These are phyloP conservation scores for Diabrotica undecimpunctata DNA, from an alignment of 1,140 invertebrate species.

Conservation along the genomic window DNA sequence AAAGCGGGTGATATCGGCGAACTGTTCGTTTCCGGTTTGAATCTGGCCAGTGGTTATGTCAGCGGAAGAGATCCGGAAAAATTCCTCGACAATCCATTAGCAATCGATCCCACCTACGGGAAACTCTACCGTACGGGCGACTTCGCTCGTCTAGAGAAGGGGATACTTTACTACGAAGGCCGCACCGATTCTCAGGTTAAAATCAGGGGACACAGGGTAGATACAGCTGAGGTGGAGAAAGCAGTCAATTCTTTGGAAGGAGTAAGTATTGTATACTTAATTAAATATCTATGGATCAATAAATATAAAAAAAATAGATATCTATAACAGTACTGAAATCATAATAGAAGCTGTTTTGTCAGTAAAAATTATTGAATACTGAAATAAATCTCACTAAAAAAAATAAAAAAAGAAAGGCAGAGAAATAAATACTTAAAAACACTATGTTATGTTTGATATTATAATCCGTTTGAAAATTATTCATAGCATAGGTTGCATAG, in stretches of 20 bases:
- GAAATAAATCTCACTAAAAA: no score
- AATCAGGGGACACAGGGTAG: constrained; percentile 79
- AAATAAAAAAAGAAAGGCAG: no score
- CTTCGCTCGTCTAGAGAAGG: constrained; percentile 72
- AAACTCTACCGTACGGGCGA: constrained; percentile 78
- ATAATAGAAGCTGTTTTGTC: no score
- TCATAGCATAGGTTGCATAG: no score
- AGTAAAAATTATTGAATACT: no score
- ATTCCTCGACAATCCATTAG: constrained; percentile 69
- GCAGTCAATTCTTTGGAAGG: constrained; percentile 55
- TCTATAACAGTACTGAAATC: no score
- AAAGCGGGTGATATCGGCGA: constrained; percentile 71
- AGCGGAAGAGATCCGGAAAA: constrained; percentile 65
- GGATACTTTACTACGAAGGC: constrained; percentile 71
- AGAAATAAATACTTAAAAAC: no score
- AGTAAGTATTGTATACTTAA: constrained; percentile 56
- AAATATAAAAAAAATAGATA: no score
- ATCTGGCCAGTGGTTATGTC: constrained; percentile 77
- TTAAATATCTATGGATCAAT: no score
- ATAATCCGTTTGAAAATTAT: no score
- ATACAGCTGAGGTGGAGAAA: constrained; percentile 77
- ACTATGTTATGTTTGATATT: no score
- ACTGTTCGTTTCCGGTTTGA: constrained; percentile 71
- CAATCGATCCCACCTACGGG: constrained; percentile 54
- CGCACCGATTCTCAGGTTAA: constrained; percentile 84